Base-by-base conservation (phyloP, 1,140 invertebrate species). In the Euglossa dilemma region DNA sequence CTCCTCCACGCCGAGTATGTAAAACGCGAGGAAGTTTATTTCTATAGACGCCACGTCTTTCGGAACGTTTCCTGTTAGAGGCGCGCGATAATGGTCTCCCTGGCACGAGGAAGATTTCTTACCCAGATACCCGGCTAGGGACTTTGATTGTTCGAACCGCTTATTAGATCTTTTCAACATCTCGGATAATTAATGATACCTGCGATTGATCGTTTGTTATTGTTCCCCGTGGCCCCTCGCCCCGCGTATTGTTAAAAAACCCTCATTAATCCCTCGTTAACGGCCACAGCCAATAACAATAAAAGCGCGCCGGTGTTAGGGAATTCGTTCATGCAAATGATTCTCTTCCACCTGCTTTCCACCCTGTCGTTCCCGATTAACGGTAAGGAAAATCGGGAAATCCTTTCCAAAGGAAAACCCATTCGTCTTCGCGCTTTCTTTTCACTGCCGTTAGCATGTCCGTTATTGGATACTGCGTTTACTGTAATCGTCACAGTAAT, bases 111-210 rank as follows among this genome's bases (percentile, higher is more conserved):
- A 72, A 72, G 78, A 80, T 80, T 73, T 80, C 78, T 45, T 80
- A 63, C 18, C 3, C 57, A 20, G 78, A 80, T 80, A 80, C 47
- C 0, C 36, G 52, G 25, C 20, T 50, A 73, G 69, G 57, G 64
- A 12, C 14, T 36, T 56, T 52, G 78, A 80, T 80, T 80, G 78
- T 80, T 80, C 78, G 78, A 80, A 72, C 57, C 57, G 67, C 78
- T 80, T 80, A 80, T 80, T 80, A 80, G 78, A 80, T 80, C 78
- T 72, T 47, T 52, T 36, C 47, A 73, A 72, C 78, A 80, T 63
- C 57, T 80, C 16, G 47, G 47, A n/a, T 78, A 80, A 80, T 80
- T 80, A 80, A 80, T 18, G 78, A 80, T 80, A 72, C n/a, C 20
- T 57, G 78, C 56, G 69, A 73, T 73, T 73, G 67, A 73, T 72